Conservation (phyloP, 2,113 vertebrate species). For the Plotosus lineatus region DNA sequence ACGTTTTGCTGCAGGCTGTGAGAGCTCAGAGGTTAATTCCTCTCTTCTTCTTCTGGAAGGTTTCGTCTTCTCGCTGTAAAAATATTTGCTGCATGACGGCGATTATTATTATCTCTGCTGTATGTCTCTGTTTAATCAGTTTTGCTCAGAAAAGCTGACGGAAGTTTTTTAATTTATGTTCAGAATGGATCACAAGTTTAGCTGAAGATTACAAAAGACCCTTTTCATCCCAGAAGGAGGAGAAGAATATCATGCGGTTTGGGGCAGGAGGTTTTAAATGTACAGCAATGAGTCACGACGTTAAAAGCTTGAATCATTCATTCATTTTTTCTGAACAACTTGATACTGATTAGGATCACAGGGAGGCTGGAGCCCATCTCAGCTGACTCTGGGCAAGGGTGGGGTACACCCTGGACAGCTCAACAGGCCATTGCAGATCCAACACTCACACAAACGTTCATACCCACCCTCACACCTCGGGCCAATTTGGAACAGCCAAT, state of each 20-base stretch:
- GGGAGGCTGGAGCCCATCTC: too few relatives aligned
- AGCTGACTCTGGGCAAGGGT: too few relatives aligned
- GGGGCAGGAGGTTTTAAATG: neutral
- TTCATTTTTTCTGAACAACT: too few relatives aligned
- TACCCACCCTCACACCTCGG: too few relatives aligned
- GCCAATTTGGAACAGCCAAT: too few relatives aligned
- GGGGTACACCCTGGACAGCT: too few relatives aligned
- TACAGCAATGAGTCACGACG: neutral
- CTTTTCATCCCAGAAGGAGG: neutral
- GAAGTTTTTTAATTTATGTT: constrained; percentile 15
- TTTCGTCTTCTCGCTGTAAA: constrained; percentile 26
- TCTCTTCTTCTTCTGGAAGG: constrained; percentile 29
- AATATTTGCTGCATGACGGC: constrained; percentile 28
- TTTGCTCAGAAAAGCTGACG: neutral
- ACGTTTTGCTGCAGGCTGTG: constrained; percentile 31
- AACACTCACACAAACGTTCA: too few relatives aligned
- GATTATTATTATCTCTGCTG: neutral
- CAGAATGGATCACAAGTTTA: neutral
- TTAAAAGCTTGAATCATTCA: too few relatives aligned
- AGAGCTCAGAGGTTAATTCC: constrained; percentile 47
- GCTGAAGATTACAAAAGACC: neutral
- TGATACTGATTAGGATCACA: too few relatives aligned
- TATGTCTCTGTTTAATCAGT: constrained; percentile 1
- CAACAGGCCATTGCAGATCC: too few relatives aligned
- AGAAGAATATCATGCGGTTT: neutral